Conservation (phyloP, 2,113 vertebrate species). For the Bostrychus sinensis region DNA sequence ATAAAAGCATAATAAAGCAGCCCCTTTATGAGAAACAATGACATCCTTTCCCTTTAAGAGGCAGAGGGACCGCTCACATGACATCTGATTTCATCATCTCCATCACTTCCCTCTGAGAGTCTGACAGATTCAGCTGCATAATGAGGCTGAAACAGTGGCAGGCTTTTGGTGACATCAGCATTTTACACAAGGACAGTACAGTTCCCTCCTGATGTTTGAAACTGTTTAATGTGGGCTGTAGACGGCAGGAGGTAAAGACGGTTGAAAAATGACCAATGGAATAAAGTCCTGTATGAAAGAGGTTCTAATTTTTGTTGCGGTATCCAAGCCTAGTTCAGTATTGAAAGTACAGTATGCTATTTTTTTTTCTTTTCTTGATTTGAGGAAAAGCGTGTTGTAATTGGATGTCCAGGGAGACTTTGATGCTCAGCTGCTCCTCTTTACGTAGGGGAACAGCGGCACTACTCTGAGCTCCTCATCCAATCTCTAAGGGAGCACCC, state of each 20-base stretch:
- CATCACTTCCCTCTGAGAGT: slow-evolving; percentile 7
- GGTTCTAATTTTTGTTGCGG: background rate
- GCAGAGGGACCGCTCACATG: slow-evolving; percentile 11
- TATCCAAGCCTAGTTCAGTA: too few relatives aligned
- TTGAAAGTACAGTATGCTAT: too few relatives aligned
- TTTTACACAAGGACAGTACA: slow-evolving; percentile 23
- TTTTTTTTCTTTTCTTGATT: too few relatives aligned
- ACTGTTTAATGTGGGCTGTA: background rate
- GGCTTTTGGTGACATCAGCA: slow-evolving; percentile 12
- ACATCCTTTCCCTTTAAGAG: too few relatives aligned
- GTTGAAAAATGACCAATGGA: background rate
- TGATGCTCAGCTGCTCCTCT: too few relatives aligned
- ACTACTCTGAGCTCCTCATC: too few relatives aligned
- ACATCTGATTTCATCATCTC: slow-evolving; percentile 33
- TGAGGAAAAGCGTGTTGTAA: too few relatives aligned
- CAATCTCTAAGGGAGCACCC: too few relatives aligned
- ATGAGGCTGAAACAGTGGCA: slow-evolving; percentile 11
- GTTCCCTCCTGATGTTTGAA: slow-evolving; percentile 20
- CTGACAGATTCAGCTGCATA: slow-evolving; percentile 18
- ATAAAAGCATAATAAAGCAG: slow-evolving; percentile 16
- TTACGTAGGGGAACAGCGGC: too few relatives aligned
- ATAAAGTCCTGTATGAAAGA: background rate
- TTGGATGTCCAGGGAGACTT: too few relatives aligned
- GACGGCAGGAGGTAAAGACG: background rate
- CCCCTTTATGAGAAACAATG: too few relatives aligned